Evolutionary conservation across 2,888 invertebrate genomes (phyloP).

Genomic region (Rhingia campestris): DNA sequence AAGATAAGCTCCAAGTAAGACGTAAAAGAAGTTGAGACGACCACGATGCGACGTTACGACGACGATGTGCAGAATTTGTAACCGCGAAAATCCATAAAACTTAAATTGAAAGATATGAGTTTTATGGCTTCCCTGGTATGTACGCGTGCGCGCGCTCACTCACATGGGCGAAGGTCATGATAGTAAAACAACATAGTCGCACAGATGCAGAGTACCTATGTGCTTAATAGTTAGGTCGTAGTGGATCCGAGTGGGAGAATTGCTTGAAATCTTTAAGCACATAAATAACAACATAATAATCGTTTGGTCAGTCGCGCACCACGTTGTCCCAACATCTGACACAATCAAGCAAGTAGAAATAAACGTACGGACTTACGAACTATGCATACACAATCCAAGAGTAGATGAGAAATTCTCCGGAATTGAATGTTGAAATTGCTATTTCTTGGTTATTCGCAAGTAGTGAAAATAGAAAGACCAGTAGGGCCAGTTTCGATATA

Average conservation of each 20-base stretch:
- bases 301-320: constrained; percentile 50
- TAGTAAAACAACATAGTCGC: constrained; percentile 11
- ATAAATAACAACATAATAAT: constrained; percentile 69
- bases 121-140: constrained; percentile 68
- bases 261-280: constrained; percentile 67
- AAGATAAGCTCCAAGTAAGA: constrained; percentile 69
- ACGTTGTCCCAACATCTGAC: constrained; percentile 63
- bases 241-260: constrained; percentile 64
- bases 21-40: constrained; percentile 60
- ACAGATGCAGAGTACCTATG: constrained; percentile 48
- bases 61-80: constrained; percentile 55
- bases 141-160: constrained; percentile 54
- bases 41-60: constrained; percentile 28
- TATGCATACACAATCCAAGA: too few species aligned
- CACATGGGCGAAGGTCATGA: constrained; percentile 25
- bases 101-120: constrained; percentile 74
- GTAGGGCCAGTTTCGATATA: too few species aligned
- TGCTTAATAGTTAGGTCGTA: constrained; percentile 69
- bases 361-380: background rate
- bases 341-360: constrained; percentile 41
- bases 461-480: too few species aligned
- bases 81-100: constrained; percentile 72
- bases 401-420: too few species aligned
- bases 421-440: too few species aligned
- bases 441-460: too few species aligned